Evolutionary conservation across 2,113 vertebrate species (phyloP).

Genomic region (Lophotis ruficrista): DNA sequence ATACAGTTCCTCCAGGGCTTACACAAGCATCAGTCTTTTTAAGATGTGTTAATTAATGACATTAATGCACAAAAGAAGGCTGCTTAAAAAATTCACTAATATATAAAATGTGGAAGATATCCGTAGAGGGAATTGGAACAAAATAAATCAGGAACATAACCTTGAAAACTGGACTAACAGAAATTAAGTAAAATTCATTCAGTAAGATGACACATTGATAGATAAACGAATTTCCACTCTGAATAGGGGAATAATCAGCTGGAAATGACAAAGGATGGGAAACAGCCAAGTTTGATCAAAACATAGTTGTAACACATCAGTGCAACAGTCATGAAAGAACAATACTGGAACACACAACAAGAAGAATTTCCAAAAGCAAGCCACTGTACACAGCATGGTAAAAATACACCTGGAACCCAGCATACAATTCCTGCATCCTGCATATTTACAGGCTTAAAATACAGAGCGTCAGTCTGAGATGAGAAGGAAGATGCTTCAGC

Average conservation of each 20-base stretch:
- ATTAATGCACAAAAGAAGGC: background rate
- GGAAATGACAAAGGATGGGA: background rate
- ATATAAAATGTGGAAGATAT: background rate
- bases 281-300: background rate
- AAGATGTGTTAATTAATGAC: background rate
- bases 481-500: background rate
- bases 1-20: background rate
- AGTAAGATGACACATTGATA: background rate
- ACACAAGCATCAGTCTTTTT: background rate
- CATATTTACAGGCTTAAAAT: background rate
- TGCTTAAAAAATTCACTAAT: background rate
- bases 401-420: background rate
- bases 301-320: background rate
- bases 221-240: background rate
- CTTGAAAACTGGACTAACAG: background rate
- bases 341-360: background rate
- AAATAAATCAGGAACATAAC: background rate
- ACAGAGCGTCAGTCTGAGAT: background rate
- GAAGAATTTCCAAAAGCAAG: background rate
- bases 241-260: background rate
- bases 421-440: background rate
- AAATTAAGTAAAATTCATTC: background rate
- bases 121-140: background rate
- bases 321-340: background rate
- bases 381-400: background rate